phyloP scores from a whole-genome alignment of 2,113 vertebrate species.

The Mirza zaza region DNA sequence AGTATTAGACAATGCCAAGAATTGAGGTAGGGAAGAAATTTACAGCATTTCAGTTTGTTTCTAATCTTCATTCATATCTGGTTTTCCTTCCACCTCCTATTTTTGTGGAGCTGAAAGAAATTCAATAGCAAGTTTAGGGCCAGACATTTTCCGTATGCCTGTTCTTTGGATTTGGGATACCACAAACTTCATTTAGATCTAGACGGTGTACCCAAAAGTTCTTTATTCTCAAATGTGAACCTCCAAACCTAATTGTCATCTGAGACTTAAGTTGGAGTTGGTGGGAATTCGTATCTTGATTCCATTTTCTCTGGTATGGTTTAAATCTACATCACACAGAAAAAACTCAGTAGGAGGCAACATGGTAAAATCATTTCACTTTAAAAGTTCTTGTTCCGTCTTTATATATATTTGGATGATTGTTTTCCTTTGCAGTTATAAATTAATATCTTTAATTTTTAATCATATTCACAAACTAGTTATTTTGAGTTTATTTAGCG shows the following conservation, averaged over 20 bases:
- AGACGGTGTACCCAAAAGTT: not conserved
- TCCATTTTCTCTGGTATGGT: constrained; percentile 25
- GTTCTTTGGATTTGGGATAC: not conserved
- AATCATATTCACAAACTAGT: not conserved
- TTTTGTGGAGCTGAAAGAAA: not conserved
- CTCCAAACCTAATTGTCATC: not conserved
- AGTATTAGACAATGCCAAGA: not conserved
- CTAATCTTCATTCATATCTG: not conserved
- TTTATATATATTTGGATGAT: not conserved
- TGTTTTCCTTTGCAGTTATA: not conserved
- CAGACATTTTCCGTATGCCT: not conserved
- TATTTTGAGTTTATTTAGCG: not conserved
- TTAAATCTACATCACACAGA: constrained; percentile 13
- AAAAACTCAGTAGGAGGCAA: not conserved
- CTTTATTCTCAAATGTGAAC: not conserved
- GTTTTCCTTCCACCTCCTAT: too few species aligned
- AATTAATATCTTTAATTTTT: not conserved
- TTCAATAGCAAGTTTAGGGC: not conserved
- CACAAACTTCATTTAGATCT: not conserved
- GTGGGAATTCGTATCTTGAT: constrained; percentile 25
- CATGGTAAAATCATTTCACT: not conserved
- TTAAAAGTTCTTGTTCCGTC: not conserved
- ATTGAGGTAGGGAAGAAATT: not conserved
- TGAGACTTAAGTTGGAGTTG: not conserved
- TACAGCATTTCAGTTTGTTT: not conserved